These are phyloP conservation scores for Empidonax traillii DNA, from an alignment of 2,113 vertebrate species.

Conservation along the genomic window DNA sequence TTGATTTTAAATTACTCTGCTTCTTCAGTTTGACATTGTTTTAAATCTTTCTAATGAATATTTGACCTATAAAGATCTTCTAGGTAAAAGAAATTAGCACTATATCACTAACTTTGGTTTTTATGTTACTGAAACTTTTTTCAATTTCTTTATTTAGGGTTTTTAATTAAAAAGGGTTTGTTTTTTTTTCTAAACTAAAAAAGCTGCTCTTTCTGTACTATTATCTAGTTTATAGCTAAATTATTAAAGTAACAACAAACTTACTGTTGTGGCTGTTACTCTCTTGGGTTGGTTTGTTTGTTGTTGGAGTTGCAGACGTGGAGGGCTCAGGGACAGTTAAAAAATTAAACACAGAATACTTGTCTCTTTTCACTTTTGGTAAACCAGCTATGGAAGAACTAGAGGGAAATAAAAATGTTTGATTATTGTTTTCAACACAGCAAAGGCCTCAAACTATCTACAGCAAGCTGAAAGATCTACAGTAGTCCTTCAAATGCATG, in stretches of 20 bases:
- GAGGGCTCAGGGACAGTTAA: conserved; percentile 78
- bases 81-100: neutral
- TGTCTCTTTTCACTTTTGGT: conserved; percentile 93
- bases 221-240: neutral
- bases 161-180: neutral
- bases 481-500: neutral
- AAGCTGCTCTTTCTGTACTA: neutral
- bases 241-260: neutral
- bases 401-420: conserved; percentile 10
- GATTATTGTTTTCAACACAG: neutral
- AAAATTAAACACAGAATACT: conserved; percentile 97
- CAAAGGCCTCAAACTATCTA: neutral
- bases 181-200: neutral
- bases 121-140: neutral
- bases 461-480: neutral
- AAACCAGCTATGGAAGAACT: conserved; percentile 87
- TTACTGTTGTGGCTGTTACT: conserved; percentile 62
- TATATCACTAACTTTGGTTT: neutral
- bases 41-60: neutral
- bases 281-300: conserved; percentile 21
- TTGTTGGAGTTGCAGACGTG: neutral
- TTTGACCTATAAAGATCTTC: neutral
- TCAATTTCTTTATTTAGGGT: neutral
- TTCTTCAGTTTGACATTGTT: neutral
- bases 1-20: neutral